Evolutionary conservation across 2,888 invertebrate genomes (phyloP).

Genomic region (Andrena hattorfiana): DNA sequence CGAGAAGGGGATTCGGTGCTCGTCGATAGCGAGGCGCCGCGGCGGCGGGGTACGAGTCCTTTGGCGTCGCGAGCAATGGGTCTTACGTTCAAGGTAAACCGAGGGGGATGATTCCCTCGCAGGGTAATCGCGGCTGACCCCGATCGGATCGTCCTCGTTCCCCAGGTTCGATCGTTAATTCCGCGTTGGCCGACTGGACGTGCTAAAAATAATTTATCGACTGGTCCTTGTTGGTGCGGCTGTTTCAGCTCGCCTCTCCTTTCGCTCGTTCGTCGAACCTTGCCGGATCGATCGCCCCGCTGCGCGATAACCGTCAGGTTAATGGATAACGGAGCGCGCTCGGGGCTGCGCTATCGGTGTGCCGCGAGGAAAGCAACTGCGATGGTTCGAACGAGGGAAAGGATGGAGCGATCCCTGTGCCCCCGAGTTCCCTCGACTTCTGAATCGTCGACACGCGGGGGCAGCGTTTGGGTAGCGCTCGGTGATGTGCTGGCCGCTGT

Average conservation of each 20-base stretch:
- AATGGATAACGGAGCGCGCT: not conserved
- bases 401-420: no score
- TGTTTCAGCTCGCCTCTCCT: slow-evolving; percentile 35
- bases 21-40: not conserved
- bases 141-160: slow-evolving; percentile 70
- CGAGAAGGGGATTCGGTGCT: not conserved
- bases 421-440: slow-evolving; percentile 10
- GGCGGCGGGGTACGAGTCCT: not conserved
- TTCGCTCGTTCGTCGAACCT: slow-evolving; percentile 57
- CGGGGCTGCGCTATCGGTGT: no score
- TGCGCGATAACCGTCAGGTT: slow-evolving; percentile 10
- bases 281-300: slow-evolving; percentile 37
- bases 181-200: slow-evolving; percentile 55
- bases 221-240: slow-evolving; percentile 64
- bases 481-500: slow-evolving; percentile 23
- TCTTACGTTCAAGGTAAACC: slow-evolving; percentile 45
- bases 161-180: slow-evolving; percentile 69
- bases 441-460: not conserved
- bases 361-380: not conserved
- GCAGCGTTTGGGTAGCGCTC: not conserved
- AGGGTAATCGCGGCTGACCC: slow-evolving; percentile 41
- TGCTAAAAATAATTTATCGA: slow-evolving; percentile 75
- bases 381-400: no score
- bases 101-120: slow-evolving; percentile 19
- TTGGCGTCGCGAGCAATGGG: slow-evolving; percentile 18